phyloP scores from a whole-genome alignment of 2,888 invertebrate genomes.

The Meloe dianella region DNA sequence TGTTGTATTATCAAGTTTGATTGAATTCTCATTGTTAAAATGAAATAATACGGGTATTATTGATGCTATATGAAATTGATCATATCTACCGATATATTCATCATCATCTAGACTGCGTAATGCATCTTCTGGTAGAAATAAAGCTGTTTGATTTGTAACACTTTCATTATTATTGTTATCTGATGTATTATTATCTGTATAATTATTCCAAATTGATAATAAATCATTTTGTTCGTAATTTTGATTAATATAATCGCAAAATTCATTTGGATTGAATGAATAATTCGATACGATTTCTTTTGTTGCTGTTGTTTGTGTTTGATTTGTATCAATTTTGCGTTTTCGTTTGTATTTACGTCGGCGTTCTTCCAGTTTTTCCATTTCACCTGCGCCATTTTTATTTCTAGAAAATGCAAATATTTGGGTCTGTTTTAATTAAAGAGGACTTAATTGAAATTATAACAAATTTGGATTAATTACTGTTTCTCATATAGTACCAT shows the following conservation, averaged over 20 bases:
- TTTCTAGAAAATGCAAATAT: conserved; percentile 1
- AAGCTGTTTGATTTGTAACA: not conserved
- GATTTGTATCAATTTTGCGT: conserved; percentile 21
- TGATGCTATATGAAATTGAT: conserved; percentile 26
- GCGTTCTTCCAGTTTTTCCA: conserved; percentile 47
- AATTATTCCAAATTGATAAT: conserved; percentile 21
- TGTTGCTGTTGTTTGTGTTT: conserved; percentile 13
- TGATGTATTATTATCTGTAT: not conserved
- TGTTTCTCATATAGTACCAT: conserved; percentile 37
- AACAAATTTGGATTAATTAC: no score
- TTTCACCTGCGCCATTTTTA: conserved; percentile 39
- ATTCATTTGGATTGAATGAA: conserved; percentile 18
- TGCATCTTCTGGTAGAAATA: conserved; percentile 20
- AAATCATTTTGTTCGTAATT: conserved; percentile 21
- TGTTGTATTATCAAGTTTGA: conserved; percentile 10
- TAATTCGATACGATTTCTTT: conserved; percentile 19
- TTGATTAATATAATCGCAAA: conserved; percentile 22
- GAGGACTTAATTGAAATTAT: no score
- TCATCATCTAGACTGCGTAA: conserved; percentile 20
- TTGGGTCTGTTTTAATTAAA: no score
- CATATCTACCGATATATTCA: conserved; percentile 27
- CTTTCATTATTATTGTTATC: not conserved
- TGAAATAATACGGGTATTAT: conserved; percentile 22
- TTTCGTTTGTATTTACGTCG: conserved; percentile 49
- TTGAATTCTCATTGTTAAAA: conserved; percentile 17